Conservation (phyloP, 2,888 invertebrate genomes). For the Eucera pruinosa region DNA sequence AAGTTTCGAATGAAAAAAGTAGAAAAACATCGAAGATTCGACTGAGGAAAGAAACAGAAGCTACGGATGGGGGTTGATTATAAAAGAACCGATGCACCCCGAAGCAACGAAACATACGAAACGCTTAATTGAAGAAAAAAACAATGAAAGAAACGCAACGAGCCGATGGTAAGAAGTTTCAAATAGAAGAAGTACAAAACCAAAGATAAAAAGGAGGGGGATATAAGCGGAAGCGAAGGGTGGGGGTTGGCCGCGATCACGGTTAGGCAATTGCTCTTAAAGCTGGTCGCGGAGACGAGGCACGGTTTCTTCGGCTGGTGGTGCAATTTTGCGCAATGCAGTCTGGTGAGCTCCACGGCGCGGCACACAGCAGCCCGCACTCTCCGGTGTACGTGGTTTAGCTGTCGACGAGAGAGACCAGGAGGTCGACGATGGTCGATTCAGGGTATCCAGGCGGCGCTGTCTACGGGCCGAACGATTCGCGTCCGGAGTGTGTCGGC, state of each 20-base stretch:
- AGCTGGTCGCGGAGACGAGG: constrained; percentile 52
- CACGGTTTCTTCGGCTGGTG: constrained; percentile 67
- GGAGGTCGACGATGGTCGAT: constrained; percentile 50
- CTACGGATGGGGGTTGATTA: too few relatives aligned
- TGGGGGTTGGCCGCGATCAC: neutral
- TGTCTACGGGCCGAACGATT: constrained; percentile 55
- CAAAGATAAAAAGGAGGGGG: neutral
- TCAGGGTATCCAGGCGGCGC: constrained; percentile 49
- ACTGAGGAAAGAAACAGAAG: too few relatives aligned
- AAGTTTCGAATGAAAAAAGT: too few relatives aligned
- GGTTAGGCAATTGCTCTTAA: constrained; percentile 60
- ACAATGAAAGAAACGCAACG: too few relatives aligned
- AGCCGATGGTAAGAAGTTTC: too few relatives aligned
- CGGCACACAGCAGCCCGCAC: constrained; percentile 13
- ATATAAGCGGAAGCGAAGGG: too few relatives aligned
- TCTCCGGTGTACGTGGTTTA: constrained; percentile 15
- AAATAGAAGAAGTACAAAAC: neutral
- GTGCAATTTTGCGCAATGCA: constrained; percentile 80
- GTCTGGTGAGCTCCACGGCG: constrained; percentile 59
- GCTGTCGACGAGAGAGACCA: neutral
- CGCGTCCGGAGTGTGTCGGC: neutral
- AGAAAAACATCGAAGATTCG: too few relatives aligned
- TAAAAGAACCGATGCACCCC: too few relatives aligned
- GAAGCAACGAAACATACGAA: too few relatives aligned
- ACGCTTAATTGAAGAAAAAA: too few relatives aligned